Evolutionary conservation across 2,113 vertebrate species (phyloP), one percentile per base, ranked within the genome.

Genomic region (Trogon melanurus): DNA sequence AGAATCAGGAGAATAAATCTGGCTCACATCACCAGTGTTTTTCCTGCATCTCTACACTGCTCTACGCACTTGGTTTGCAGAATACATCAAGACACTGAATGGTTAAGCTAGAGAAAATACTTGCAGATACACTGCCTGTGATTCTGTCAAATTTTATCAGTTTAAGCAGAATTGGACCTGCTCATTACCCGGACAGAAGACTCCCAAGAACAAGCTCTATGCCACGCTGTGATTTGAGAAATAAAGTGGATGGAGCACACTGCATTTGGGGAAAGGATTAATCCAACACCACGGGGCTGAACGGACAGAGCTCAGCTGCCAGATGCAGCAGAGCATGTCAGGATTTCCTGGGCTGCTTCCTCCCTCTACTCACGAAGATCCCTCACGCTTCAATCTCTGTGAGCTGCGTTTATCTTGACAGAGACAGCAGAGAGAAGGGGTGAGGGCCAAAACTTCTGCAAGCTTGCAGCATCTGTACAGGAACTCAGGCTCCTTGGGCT

Each of bases 401-500:
- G 15, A 58, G 60, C 78, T 62, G 17, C 0, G 1, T 47, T 61
- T 2, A 29, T 2, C 14, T 3, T 47, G 34, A n/a, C 32, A 45
- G 41, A 18, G 61, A 65, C 44, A 61, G 57, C 32, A 83, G 29
- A 51, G 38, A 41, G 32, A 29, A 58, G 23, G 38, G 34, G 9
- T 4, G 29, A 87, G 21, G 70, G 62, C 13, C 25, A 54, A 30
- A 60, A 47, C 20, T 47, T 27, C 54, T n/a, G 16, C 0, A 0
- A 76, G 58, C 3, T 1, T 19, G 27, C 72, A 91, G 69, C 50
- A 76, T 13, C 58, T 2, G 0, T n/a, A 19, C 0, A 2, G 45
- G 18, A 88, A 36, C 36, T 53, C 2, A 0, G 8, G 36, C 18
- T 64, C 57, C n/a, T 18, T 0, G 0, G 29, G 54, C 58, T 85